Evolutionary conservation across 2,113 vertebrate genomes (phyloP).

Genomic region (Phalacrocorax carbo): DNA sequence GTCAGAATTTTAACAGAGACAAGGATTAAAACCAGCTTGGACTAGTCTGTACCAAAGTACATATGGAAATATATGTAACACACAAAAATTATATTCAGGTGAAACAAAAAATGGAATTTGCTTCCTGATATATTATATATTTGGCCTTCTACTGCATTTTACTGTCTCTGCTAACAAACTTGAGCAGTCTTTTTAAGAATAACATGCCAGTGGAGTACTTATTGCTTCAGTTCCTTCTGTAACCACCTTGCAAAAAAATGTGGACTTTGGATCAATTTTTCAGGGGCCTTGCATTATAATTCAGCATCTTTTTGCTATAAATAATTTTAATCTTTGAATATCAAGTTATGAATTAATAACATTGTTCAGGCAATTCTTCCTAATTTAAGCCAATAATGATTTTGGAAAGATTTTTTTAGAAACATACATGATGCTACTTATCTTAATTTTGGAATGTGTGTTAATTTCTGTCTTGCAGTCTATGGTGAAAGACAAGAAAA

Average conservation of each 20-base stretch:
- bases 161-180: too few species aligned
- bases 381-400: neutral
- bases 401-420: neutral
- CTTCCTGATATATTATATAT: neutral
- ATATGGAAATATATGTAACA: neutral
- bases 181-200: neutral
- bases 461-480: conserved; percentile 74
- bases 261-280: neutral
- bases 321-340: neutral
- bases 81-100: neutral
- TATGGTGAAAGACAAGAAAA: conserved; percentile 86
- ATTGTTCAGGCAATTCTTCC: neutral
- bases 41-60: neutral
- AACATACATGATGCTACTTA: neutral
- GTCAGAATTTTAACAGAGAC: neutral
- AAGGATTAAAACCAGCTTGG: neutral
- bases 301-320: neutral
- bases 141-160: too few species aligned
- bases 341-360: neutral
- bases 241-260: neutral
- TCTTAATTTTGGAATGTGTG: neutral
- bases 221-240: neutral
- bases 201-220: neutral
- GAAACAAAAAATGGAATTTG: neutral
- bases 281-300: too few species aligned